These are phyloP conservation scores for Xenopus laevis DNA, from an alignment of 2,113 vertebrate genomes.

Conservation along the genomic window DNA sequence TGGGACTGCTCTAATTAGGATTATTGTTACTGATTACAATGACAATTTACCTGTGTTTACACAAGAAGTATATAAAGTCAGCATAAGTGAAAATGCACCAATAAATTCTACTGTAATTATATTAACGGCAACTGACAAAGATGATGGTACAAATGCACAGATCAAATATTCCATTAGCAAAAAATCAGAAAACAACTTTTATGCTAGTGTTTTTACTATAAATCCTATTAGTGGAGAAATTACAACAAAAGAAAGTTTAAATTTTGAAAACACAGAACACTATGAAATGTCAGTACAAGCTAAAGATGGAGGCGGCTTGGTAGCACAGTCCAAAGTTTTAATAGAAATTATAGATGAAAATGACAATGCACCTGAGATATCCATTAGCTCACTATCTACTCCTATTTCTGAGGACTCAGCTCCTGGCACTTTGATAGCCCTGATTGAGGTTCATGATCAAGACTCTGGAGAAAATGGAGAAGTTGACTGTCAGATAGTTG, in stretches of 20 bases:
- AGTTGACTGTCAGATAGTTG: constrained; percentile 54
- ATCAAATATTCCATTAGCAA: constrained; percentile 52
- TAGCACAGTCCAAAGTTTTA: constrained; percentile 57
- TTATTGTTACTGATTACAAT: constrained; percentile 59
- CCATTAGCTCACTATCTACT: constrained; percentile 61
- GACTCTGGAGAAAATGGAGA: constrained; percentile 50
- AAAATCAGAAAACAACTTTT: constrained; percentile 45
- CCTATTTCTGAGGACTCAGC: constrained; percentile 61
- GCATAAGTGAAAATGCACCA: constrained; percentile 50
- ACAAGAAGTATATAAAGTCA: constrained; percentile 44
- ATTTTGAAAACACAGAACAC: constrained; percentile 46
- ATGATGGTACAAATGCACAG: constrained; percentile 50
- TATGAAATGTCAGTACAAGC: constrained; percentile 59
- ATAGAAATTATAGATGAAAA: constrained; percentile 70
- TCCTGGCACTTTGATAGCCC: constrained; percentile 62
- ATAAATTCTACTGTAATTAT: constrained; percentile 13
- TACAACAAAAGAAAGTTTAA: constrained; percentile 50
- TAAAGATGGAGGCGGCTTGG: constrained; percentile 54
- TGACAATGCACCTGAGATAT: constrained; percentile 71
- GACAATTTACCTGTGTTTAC: constrained; percentile 59
- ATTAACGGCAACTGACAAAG: constrained; percentile 52
- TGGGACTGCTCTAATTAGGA: constrained; percentile 49
- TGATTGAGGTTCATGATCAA: constrained; percentile 65
- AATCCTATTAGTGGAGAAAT: constrained; percentile 47
- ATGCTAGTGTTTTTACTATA: constrained; percentile 20